phyloP scores from a whole-genome alignment of 1,140 invertebrate genomes.

The Phocides pigmalion region DNA sequence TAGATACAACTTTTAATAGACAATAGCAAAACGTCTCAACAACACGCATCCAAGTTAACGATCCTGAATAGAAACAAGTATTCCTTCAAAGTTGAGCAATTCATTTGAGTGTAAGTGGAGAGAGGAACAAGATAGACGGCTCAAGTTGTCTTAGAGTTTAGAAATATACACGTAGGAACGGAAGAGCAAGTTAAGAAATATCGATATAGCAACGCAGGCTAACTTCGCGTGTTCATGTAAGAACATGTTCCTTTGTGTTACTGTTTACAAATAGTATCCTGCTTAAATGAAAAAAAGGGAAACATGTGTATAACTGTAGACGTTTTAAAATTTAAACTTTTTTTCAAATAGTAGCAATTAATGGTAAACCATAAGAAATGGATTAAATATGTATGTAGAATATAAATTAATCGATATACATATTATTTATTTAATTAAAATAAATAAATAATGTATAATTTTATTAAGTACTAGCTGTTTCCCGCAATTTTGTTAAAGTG shows the following conservation, averaged over 20 bases:
- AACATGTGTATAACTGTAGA: no score
- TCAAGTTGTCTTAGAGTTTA: constrained; percentile 26
- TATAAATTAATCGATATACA: no score
- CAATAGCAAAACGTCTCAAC: neutral
- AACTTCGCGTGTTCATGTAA: constrained; percentile 21
- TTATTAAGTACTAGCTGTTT: no score
- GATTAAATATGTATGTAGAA: no score
- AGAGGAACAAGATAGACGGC: constrained; percentile 29
- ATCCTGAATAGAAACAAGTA: constrained; percentile 5
- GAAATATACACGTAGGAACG: constrained; percentile 26
- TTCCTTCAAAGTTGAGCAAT: constrained; percentile 31
- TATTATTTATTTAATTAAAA: no score
- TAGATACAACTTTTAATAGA: no score
- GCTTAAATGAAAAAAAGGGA: no score
- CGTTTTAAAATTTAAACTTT: no score
- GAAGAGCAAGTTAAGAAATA: constrained; percentile 26
- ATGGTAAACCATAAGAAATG: no score
- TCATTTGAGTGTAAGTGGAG: constrained; percentile 29
- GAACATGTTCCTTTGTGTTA: constrained; percentile 25
- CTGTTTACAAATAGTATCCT: neutral
- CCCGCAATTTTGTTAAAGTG: no score
- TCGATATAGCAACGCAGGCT: constrained; percentile 27
- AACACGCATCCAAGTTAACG: constrained; percentile 5
- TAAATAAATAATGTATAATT: no score
- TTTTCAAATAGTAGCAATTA: no score